Conservation (phyloP, 2,113 vertebrate species). For the Erythrocebus patas region DNA sequence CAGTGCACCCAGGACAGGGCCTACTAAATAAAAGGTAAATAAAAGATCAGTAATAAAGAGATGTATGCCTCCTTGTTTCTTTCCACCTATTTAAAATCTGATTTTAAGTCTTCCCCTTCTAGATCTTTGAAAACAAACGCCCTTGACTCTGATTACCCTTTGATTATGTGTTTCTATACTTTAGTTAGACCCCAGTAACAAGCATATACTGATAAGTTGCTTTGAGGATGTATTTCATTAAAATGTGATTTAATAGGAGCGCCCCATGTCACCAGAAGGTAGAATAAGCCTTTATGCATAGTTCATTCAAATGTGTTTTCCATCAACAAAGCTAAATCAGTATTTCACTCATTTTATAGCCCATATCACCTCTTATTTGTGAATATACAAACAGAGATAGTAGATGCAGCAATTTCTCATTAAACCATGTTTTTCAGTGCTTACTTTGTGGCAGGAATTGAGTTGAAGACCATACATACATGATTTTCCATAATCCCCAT, state of each 20-base stretch:
- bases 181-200: not conserved
- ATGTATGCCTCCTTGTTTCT: not conserved
- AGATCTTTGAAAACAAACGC: not conserved
- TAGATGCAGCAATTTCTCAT: not conserved
- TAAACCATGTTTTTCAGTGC: not conserved
- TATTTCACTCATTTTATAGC: not conserved
- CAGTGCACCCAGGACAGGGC: not conserved
- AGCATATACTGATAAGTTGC: not conserved
- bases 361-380: not conserved
- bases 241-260: not conserved
- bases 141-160: not conserved
- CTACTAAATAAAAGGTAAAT: not conserved
- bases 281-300: not conserved
- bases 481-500: not conserved
- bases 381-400: not conserved
- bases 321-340: not conserved
- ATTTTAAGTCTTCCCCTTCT: not conserved
- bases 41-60: not conserved
- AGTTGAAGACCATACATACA: not conserved
- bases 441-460: not conserved
- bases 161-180: not conserved
- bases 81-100: not conserved
- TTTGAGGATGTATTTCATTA: not conserved
- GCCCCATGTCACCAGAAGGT: not conserved
- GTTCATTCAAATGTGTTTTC: not conserved